Base-by-base conservation (phyloP, 2,888 invertebrate genomes). In the Oasisia sp. region DNA sequence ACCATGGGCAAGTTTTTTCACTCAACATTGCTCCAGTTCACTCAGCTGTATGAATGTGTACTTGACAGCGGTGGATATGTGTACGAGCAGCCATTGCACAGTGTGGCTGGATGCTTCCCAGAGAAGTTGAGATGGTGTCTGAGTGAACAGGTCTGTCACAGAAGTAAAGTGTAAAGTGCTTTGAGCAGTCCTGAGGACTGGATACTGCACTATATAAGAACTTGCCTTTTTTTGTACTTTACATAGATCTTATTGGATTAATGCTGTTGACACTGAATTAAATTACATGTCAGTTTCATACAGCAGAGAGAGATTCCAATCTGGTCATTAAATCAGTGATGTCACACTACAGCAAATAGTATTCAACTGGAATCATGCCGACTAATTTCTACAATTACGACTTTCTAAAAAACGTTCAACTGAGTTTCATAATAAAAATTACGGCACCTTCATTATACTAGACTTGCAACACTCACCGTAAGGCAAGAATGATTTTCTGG, bases 401-500 rank as follows among this genome's bases (percentile, higher is more conserved):
- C 27, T 74, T 74, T 19, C n/a, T 74, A 19, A 27, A 74, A 74
- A 74, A 27, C 3, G 27, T n/a, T 0, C 8, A 58, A 19, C 27
- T 0, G n/a, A 19, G 7, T 74, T 27, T 74, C 74, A 27, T n/a
- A 74, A 27, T 27, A 74, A 19, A 74, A 74, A 74, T 74, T 74
- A 74, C 27, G n/a, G n/a, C 74, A 74, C 74, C 19, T 27, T 27
- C 27, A 74, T 74, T 74, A 74, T 74, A 2, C 14, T 4, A 58
- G 12, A 27, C 74, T 27, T 27, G 74, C 90, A 90, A n/a, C 38
- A 44, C 32, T 2, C 56, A 92, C 92, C 92, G 74, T 11, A 91
- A 90, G 32, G 32, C 19, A 11, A 91, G 50, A 32, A 91, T 89
- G 1, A 92, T 92, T 27, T 91, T 91, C 92, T 92, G 92, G 89